phyloP scores from a whole-genome alignment of 2,888 invertebrate species.

The Metopia argyrocephala region DNA sequence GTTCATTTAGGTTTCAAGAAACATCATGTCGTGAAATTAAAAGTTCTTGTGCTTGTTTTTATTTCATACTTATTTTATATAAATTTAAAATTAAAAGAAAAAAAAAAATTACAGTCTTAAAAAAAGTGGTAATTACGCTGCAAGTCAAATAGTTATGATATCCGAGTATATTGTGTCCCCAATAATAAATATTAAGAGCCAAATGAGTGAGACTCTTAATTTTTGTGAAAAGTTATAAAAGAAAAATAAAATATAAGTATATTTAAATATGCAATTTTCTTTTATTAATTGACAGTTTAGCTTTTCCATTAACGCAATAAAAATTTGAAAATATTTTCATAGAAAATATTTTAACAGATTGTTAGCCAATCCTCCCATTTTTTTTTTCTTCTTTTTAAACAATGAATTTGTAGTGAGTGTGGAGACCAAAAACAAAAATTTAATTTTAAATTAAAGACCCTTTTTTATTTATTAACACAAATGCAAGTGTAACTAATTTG shows the following conservation, averaged over 20 bases:
- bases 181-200: no score
- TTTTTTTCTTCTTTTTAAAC: conserved; percentile 11
- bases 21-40: conserved; percentile 54
- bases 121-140: conserved; percentile 47
- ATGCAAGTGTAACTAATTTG: conserved; percentile 56
- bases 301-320: neutral
- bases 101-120: conserved; percentile 6
- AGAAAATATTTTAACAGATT: conserved; percentile 75
- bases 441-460: conserved; percentile 63
- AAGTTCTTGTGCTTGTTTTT: conserved; percentile 41
- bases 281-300: neutral
- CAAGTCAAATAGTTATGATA: conserved; percentile 54
- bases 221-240: neutral
- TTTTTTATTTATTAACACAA: conserved; percentile 41
- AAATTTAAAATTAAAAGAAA: neutral
- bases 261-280: neutral
- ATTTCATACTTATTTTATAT: neutral
- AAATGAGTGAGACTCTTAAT: neutral
- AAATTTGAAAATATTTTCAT: neutral
- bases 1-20: conserved; percentile 13
- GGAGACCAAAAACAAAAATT: conserved; percentile 34
- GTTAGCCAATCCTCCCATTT: conserved; percentile 71
- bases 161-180: neutral
- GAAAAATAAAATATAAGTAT: neutral
- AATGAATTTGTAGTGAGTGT: neutral